These are phyloP conservation scores for Pipra filicauda DNA, from an alignment of 2,113 vertebrate genomes.

Conservation along the genomic window DNA sequence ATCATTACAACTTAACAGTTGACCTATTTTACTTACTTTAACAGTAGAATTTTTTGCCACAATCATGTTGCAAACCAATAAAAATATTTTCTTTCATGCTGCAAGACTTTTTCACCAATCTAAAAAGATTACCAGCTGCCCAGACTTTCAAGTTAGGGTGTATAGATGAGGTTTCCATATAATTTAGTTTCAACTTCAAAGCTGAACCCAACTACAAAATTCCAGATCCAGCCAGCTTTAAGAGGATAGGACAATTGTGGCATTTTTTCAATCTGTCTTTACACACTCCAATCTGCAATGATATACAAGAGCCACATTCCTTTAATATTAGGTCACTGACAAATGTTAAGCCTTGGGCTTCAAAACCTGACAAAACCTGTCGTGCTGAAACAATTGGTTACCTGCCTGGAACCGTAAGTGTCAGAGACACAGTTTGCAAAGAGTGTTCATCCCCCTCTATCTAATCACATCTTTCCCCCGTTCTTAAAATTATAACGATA, in stretches of 20 bases:
- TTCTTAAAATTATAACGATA: background rate
- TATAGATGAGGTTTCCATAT: background rate
- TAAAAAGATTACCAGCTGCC: background rate
- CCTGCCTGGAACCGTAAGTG: slow-evolving; percentile 6
- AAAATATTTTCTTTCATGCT: background rate
- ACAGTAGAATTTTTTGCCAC: background rate
- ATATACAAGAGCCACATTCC: slow-evolving; percentile 27
- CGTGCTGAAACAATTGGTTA: slow-evolving; percentile 15
- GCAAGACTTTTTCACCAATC: background rate
- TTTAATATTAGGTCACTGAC: slow-evolving; percentile 53
- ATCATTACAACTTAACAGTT: background rate
- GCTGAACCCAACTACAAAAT: background rate
- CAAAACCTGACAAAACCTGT: slow-evolving; percentile 48
- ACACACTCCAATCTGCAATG: background rate
- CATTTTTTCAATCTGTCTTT: slow-evolving; percentile 16
- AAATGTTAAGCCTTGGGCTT: slow-evolving; percentile 54
- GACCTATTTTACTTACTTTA: background rate
- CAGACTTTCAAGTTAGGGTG: background rate
- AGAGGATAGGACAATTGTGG: slow-evolving; percentile 3
- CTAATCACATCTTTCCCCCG: background rate
- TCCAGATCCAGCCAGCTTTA: background rate
- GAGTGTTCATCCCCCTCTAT: background rate
- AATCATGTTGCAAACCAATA: background rate
- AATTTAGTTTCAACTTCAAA: slow-evolving; percentile 17
- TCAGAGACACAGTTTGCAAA: background rate